Evolutionary conservation across 2,797 vertebrate genomes (phyloP), one percentile per base, ranked within the genome.

Genomic region (Carapus acus): DNA sequence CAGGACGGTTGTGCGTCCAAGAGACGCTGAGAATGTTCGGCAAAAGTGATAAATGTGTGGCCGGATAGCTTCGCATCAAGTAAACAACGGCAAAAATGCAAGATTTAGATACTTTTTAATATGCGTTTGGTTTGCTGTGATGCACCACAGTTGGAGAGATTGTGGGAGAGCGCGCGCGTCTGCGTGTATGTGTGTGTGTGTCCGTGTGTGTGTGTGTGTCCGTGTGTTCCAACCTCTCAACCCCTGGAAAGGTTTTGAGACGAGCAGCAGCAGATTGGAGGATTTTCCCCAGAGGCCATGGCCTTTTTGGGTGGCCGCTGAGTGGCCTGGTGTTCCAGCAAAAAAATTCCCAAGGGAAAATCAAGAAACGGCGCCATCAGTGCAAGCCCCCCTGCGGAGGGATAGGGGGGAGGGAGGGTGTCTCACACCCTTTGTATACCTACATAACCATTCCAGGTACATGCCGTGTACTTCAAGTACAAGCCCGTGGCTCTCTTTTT

Each of bases 111-210:
- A 40, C 20, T 12, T 20, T 33, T 8, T 14, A 15, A 24, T 12
- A 11, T 33, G 9, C 13, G 34, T n/a, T 12, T 50, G 17, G 8
- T 3, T 4, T 33, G 8, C 2, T 33, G 31, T 33, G 11, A 29
- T 33, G 6, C 8, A 36, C 44, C 2, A 43, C 18, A 29, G 41
- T 60, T 20, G 20, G 14, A 19, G 23, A 15, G 27, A 54, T 33
- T 23, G n/a, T 58, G 47, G 58, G 62, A 69, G 65, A 49, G 11
- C 11, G 34, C n/a, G n/a, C n/a, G n/a, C n/a, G n/a, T n/a, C n/a
- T n/a, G n/a, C n/a, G n/a, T n/a, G n/a, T n/a, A n/a, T n/a, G n/a
- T n/a, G n/a, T n/a, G n/a, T n/a, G n/a, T n/a, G n/a, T n/a, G n/a
- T n/a, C n/a, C n/a, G n/a, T n/a, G n/a, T n/a, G n/a, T n/a, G n/a